phyloP scores from a whole-genome alignment of 2,888 invertebrate species.

The Folsomia candida region DNA sequence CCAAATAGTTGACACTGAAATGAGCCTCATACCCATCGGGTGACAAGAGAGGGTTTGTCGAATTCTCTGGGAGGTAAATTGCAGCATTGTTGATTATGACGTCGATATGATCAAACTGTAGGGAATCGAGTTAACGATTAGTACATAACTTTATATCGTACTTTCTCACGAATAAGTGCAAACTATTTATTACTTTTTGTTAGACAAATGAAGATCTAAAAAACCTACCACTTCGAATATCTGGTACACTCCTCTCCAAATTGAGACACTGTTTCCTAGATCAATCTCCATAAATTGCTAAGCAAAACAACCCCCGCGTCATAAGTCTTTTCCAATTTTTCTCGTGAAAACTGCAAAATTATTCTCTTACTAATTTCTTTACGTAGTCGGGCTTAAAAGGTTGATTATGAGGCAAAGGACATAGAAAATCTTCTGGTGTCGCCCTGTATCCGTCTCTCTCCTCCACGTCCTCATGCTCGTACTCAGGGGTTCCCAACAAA shows the following conservation, averaged over 20 bases:
- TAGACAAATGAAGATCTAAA: no score
- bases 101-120: conserved; percentile 8
- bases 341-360: no score
- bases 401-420: not conserved
- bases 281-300: conserved; percentile 1
- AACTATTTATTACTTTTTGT: no score
- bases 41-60: no score
- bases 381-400: not conserved
- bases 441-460: no score
- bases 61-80: not conserved
- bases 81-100: conserved; percentile 10
- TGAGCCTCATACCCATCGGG: not conserved
- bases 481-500: not conserved
- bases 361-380: not conserved
- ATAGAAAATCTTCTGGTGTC: not conserved
- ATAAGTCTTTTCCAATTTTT: no score
- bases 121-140: no score
- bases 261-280: not conserved
- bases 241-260: not conserved
- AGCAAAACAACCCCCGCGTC: no score
- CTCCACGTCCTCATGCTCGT: not conserved
- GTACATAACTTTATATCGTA: no score
- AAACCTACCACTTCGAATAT: not conserved
- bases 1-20: conserved; percentile 12
- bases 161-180: no score